Evolutionary conservation across 1,140 invertebrate genomes (phyloP), one percentile per base, ranked within the genome.

Genomic region (Diprion similis): DNA sequence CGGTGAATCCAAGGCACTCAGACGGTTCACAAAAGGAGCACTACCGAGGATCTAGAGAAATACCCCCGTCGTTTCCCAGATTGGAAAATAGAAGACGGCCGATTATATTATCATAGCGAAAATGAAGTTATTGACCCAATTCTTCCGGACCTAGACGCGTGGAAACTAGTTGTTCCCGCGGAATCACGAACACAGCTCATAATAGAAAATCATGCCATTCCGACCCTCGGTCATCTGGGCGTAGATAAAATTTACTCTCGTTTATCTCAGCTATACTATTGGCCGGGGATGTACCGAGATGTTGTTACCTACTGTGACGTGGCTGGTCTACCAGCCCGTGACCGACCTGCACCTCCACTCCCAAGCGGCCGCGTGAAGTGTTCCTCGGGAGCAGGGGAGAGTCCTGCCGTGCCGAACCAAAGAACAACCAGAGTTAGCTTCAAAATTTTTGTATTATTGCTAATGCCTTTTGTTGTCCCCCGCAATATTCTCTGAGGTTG

Each of bases 141-240:
- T n/a, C 19, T 73, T 6, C 13, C 18, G 3, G 71, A 76, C 24
- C 37, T 76, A 10, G 46, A 76, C n/a, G 45, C 66, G 1, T 76
- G 75, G 71, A 76, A 76, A 66, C 9, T 76, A 13, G 75, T 76
- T 2, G 67, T 70, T 1, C 71, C 68, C 0, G 11, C 10, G 3
- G 71, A 71, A 1, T 1, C 46, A 11, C 68, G 73, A 11, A 2
- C 10, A 1, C 48, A 66, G 17, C 37, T 75, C 2, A 11, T 78
- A 3, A 0, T 18, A 0, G 77, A 76, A 48, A 68, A 66, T 46
- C 80, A 79, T 46, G 75, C 78, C 18, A 13, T 37, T 0, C 71
- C 76, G 0, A 70, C 71, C 1, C 68, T 75, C 10, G 79, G 79
- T n/a, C 79, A 80, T 71, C 64, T 78, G 0, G 75, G 80, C 0